Conservation (phyloP, 1,140 invertebrate species). For the Olivierus martensii region DNA sequence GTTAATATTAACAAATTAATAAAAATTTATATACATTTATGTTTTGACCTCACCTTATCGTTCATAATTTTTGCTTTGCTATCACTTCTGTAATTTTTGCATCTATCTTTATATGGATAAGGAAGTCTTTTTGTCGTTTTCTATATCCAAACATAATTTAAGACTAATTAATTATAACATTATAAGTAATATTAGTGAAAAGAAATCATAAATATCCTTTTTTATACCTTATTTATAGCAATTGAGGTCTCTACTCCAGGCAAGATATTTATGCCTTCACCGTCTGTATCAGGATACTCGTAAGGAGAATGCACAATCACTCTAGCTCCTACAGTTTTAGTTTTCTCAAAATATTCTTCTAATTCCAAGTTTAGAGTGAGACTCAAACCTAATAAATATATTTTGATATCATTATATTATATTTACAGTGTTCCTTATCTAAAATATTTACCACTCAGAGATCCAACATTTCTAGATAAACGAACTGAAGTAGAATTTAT, state of each 20-base stretch:
- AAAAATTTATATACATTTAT: not conserved
- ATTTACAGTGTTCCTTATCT: no score
- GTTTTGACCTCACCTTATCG: not conserved
- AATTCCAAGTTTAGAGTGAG: not conserved
- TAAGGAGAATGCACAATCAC: slow-evolving; percentile 1
- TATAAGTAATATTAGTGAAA: no score
- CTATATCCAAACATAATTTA: no score
- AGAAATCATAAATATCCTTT: not conserved
- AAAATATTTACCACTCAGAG: no score
- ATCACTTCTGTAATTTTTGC: not conserved
- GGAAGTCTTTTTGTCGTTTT: not conserved
- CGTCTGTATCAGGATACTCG: not conserved
- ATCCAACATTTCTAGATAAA: not conserved
- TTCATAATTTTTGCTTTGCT: not conserved
- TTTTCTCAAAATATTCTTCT: not conserved
- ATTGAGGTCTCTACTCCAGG: slow-evolving; percentile 4
- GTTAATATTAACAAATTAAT: no score
- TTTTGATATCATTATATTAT: not conserved
- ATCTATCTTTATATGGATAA: slow-evolving; percentile 1
- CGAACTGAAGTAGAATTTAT: not conserved
- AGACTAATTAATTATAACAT: no score
- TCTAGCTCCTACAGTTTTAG: not conserved
- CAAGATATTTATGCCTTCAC: not conserved
- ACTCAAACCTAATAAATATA: slow-evolving; percentile 6
- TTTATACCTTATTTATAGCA: not conserved